Conservation (phyloP, 2,797 vertebrate species). For the Pseudomugil gertrudae region DNA sequence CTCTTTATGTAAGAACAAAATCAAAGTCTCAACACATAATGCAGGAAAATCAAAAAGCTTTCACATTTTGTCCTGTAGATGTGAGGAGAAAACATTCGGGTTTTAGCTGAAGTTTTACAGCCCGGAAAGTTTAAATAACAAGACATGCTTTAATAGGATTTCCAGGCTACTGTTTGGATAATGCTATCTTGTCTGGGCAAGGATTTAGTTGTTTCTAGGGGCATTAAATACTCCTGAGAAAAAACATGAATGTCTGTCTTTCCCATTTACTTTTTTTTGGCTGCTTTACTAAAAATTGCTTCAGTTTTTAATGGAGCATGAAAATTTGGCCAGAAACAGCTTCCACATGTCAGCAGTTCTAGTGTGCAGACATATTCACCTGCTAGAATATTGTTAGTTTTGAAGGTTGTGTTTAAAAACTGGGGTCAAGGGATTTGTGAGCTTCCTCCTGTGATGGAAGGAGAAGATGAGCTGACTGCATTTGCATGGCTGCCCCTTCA, state of each 20-base stretch:
- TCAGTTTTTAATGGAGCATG: no score
- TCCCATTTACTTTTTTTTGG: no score
- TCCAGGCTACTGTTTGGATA: slow-evolving; percentile 50
- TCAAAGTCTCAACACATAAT: slow-evolving; percentile 24
- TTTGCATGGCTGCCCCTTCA: slow-evolving; percentile 27
- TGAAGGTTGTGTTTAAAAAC: background rate
- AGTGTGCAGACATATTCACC: no score
- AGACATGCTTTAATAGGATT: slow-evolving; percentile 53
- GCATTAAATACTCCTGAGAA: slow-evolving; percentile 16
- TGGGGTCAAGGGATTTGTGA: slow-evolving; percentile 20
- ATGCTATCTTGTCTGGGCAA: slow-evolving; percentile 38
- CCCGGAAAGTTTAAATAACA: slow-evolving; percentile 23
- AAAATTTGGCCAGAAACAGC: no score
- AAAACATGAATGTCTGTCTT: no score
- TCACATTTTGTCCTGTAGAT: slow-evolving; percentile 7
- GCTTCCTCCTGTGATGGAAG: slow-evolving; percentile 20
- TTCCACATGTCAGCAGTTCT: no score
- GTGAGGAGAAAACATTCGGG: slow-evolving; percentile 27
- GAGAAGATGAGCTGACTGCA: slow-evolving; percentile 20
- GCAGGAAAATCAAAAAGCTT: slow-evolving; percentile 15
- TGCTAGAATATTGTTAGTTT: no score
- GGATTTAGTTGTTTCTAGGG: slow-evolving; percentile 34
- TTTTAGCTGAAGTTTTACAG: slow-evolving; percentile 42
- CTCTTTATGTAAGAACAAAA: slow-evolving; percentile 28
- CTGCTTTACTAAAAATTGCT: no score